Evolutionary conservation across 2,888 invertebrate species (phyloP).

Genomic region (Nasonia oneida): DNA sequence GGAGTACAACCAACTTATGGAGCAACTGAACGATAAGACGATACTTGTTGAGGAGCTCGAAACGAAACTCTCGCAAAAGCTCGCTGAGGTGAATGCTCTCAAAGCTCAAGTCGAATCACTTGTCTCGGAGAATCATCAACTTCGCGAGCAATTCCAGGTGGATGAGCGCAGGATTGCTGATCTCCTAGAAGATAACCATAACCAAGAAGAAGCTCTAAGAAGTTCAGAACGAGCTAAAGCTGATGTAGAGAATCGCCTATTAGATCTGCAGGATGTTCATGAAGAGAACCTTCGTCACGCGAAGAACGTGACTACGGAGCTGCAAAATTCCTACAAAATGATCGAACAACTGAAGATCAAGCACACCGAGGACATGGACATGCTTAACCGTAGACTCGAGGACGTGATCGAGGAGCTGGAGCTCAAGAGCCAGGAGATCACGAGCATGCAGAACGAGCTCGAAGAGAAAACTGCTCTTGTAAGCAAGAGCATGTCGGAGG

Average conservation of each 20-base stretch:
- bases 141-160: constrained; percentile 63
- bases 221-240: constrained; percentile 69
- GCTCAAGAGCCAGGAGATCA: constrained; percentile 79
- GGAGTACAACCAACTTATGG: constrained; percentile 81
- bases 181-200: constrained; percentile 77
- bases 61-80: constrained; percentile 34
- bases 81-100: constrained; percentile 64
- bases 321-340: constrained; percentile 79
- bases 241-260: constrained; percentile 65
- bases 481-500: constrained; percentile 70
- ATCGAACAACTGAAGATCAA: constrained; percentile 77
- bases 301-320: constrained; percentile 69
- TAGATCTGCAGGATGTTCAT: constrained; percentile 66
- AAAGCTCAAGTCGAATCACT: constrained; percentile 79
- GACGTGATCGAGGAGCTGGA: constrained; percentile 78
- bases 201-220: constrained; percentile 72
- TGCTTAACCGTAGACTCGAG: constrained; percentile 75
- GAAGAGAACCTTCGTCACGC: constrained; percentile 67
- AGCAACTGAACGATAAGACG: constrained; percentile 80
- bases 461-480: constrained; percentile 77
- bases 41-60: constrained; percentile 55
- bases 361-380: constrained; percentile 77
- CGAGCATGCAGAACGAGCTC: constrained; percentile 75
- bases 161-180: constrained; percentile 70
- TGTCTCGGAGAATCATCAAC: constrained; percentile 65